Conservation (phyloP, 64 coral and sea anemone genomes). For the Actinia tenebrosa region DNA sequence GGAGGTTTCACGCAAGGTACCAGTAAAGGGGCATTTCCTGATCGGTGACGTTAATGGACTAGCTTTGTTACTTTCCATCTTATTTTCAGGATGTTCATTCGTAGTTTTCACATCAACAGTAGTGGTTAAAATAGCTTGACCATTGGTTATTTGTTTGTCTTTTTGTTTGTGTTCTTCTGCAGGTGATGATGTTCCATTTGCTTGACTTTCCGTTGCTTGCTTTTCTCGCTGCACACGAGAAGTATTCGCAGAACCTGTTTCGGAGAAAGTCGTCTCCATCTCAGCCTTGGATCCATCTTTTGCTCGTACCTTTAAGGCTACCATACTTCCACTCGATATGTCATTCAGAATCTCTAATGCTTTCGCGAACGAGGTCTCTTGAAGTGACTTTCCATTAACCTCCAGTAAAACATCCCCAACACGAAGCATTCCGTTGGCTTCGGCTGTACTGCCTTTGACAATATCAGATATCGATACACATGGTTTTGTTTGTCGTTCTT, state of each 20-base stretch:
- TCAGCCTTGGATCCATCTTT: conserved; percentile 21
- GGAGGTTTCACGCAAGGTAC: background rate
- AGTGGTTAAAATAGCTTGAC: background rate
- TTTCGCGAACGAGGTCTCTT: conserved; percentile 29
- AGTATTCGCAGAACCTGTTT: background rate
- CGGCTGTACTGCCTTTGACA: conserved; percentile 68
- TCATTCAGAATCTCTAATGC: conserved; percentile 62
- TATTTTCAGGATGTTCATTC: background rate
- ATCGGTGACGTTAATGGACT: background rate
- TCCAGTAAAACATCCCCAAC: conserved; percentile 72
- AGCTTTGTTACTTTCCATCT: background rate
- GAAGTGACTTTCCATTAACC: conserved; percentile 53
- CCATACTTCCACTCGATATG: conserved; percentile 22
- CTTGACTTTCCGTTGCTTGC: background rate
- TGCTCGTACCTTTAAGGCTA: conserved; percentile 54
- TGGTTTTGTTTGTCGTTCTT: conserved; percentile 33
- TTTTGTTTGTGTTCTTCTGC: background rate
- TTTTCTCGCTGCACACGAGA: background rate
- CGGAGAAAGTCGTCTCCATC: background rate
- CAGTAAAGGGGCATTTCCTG: conserved; percentile 45
- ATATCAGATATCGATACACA: conserved; percentile 51
- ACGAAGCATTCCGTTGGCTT: conserved; percentile 61
- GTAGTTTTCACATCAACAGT: background rate
- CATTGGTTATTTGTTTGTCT: background rate
- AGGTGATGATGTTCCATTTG: background rate